Percentiles rank a stretch among this genome's conserved stretches.
Evolutionary conservation across 2,797 vertebrate genomes (phyloP).

Genomic region (Brachyalestes nurse): DNA sequence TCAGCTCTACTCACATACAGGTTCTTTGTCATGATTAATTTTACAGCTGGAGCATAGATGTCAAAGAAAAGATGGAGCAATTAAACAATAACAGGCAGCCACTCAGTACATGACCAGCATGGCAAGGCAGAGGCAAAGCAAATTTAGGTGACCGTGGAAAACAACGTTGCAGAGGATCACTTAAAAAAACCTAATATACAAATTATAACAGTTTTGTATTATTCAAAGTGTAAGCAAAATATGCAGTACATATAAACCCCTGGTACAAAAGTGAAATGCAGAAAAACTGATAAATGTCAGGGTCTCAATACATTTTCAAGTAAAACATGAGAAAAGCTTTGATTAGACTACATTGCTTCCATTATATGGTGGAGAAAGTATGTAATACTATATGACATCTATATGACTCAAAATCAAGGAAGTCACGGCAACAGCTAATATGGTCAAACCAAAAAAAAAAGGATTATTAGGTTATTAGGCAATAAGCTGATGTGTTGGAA

Average conservation of each 20-base stretch:
- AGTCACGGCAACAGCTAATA: neutral
- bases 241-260: slow-evolving; percentile 8
- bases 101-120: slow-evolving; percentile 42
- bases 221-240: slow-evolving; percentile 57
- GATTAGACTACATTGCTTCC: too few relatives aligned
- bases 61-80: slow-evolving; percentile 24
- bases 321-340: too few relatives aligned
- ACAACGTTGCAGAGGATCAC: slow-evolving; percentile 52
- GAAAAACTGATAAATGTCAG: too few relatives aligned
- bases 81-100: slow-evolving; percentile 32
- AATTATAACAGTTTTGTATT: slow-evolving; percentile 33
- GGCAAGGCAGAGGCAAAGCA: slow-evolving; percentile 30
- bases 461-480: too few relatives aligned
- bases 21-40: slow-evolving; percentile 35
- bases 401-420: neutral
- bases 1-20: neutral
- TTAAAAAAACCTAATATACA: slow-evolving; percentile 43
- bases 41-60: slow-evolving; percentile 5
- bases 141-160: slow-evolving; percentile 42
- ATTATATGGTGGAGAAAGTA: too few relatives aligned
- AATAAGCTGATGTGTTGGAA: too few relatives aligned
- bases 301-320: too few relatives aligned
- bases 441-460: neutral
- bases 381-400: too few relatives aligned
- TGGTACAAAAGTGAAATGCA: neutral